A percentile compares a stretch with the other conserved stretches of the same genome.
These are phyloP conservation scores for Mesochorus sp. DNA, from an alignment of 2,888 invertebrate genomes.

Conservation along the genomic window DNA sequence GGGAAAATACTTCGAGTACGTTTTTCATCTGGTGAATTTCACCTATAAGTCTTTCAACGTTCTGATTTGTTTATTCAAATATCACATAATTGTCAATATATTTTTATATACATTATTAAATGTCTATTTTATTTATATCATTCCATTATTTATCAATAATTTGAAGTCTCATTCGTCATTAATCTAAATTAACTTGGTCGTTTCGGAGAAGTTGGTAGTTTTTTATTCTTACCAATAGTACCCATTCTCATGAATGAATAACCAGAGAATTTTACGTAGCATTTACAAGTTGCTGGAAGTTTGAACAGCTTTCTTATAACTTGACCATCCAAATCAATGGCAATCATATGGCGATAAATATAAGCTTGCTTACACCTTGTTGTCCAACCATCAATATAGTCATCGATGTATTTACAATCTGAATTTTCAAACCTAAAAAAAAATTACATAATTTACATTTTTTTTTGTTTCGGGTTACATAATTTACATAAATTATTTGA, in stretches of 20 bases:
- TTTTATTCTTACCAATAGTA: neutral
- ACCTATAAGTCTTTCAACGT: too few species aligned
- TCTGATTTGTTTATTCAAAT: too few species aligned
- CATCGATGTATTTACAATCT: slow-evolving; percentile 78
- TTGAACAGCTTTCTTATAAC: slow-evolving; percentile 83
- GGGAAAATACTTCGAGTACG: too few species aligned
- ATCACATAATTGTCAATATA: too few species aligned
- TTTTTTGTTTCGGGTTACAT: neutral
- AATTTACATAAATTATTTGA: too few species aligned
- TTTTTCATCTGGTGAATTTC: too few species aligned
- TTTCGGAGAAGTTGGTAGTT: neutral
- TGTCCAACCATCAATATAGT: slow-evolving; percentile 80
- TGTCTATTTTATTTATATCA: too few species aligned
- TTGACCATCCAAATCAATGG: slow-evolving; percentile 82
- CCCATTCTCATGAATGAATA: slow-evolving; percentile 65
- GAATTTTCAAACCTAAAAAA: slow-evolving; percentile 72
- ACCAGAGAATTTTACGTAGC: slow-evolving; percentile 81
- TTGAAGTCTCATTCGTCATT: neutral
- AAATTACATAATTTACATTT: neutral
- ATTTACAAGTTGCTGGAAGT: slow-evolving; percentile 90
- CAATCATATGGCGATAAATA: slow-evolving; percentile 84
- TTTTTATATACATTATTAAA: too few species aligned
- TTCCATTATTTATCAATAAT: too few species aligned
- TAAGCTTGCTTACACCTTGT: slow-evolving; percentile 85
- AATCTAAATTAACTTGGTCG: neutral